Conservation (phyloP, 2,888 invertebrate species). For the Calephelis perditalis region DNA sequence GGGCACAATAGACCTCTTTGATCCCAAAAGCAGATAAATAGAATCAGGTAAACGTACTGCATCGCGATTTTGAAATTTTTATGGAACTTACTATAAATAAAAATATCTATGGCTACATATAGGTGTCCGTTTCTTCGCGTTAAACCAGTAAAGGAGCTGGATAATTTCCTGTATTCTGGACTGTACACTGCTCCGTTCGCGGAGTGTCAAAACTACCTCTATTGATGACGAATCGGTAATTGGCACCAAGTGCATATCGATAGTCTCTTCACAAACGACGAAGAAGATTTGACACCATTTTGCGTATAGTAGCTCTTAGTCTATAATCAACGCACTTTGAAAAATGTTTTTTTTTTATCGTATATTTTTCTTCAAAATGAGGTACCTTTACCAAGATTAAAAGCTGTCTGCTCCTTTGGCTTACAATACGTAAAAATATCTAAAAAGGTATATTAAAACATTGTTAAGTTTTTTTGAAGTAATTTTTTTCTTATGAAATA, state of each 20-base stretch:
- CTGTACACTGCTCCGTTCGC: slow-evolving; percentile 23
- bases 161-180: slow-evolving; percentile 37
- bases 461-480: too few species aligned
- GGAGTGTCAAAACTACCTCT: slow-evolving; percentile 53
- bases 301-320: slow-evolving; percentile 24
- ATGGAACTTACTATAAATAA: slow-evolving; percentile 34
- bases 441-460: too few species aligned
- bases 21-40: slow-evolving; percentile 43
- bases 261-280: slow-evolving; percentile 49
- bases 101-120: neutral
- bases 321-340: neutral
- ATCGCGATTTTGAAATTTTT: slow-evolving; percentile 54
- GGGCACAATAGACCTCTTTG: slow-evolving; percentile 14
- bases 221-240: slow-evolving; percentile 41
- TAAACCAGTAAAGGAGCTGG: slow-evolving; percentile 61
- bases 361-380: too few species aligned
- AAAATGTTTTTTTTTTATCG: too few species aligned
- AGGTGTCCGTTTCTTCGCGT: slow-evolving; percentile 71
- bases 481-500: too few species aligned
- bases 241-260: slow-evolving; percentile 64
- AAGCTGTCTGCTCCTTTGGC: too few species aligned
- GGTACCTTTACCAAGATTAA: too few species aligned
- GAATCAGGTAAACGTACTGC: slow-evolving; percentile 51
- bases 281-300: slow-evolving; percentile 65
- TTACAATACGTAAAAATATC: too few species aligned